Base-by-base conservation (phyloP, 2,113 vertebrate genomes). In the Festucalex cinctus region DNA sequence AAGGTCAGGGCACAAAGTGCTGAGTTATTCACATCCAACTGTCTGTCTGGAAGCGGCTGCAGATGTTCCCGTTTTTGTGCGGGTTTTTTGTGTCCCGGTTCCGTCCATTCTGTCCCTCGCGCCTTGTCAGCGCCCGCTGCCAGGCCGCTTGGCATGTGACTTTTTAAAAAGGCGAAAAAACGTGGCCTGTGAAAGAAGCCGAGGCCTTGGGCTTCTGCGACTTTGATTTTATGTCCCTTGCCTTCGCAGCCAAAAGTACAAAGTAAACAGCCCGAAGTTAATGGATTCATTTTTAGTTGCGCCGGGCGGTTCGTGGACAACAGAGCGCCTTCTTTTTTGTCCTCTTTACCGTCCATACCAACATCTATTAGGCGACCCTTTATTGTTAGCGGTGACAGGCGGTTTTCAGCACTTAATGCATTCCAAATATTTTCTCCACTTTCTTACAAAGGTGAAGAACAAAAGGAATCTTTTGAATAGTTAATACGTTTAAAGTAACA, bases 21-120 rank as follows among this genome's bases (percentile, higher is more conserved):
- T 92, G 93, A 94, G 94, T 94, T 94, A 95, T 95, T 96, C 93
- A 93, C 93, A 89, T 86, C 90, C 80, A 92, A 90, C 86, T 88
- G 81, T 88, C 92, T 89, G 89, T 85, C 88, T 89, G 87, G 85
- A 91, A 91, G 89, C 88, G 87, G 85, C 93, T 93, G 93, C 91
- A 94, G 93, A 94, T 93, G 91, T 91, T 92, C 90, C 90, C 91
- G 80, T 81, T 89, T 89, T 88, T 88, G 78, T 87, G 69, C 91
- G 84, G 81, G 83, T 89, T 90, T 89, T 90, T 90, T 83, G 78
- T 89, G 74, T 83, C 78, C 74, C 77, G 44, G 6, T 82, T 78
- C 73, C 77, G 67, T 54, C 70, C 44, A 13, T 82, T 78, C 73
- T 80, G 68, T 58, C 71, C 59, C 76, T 61, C 63, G 71, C 77